A percentile compares a stretch with the other conserved stretches of the same genome.
These are phyloP conservation scores for Carassius carassius DNA, from an alignment of 2,113 vertebrate genomes.

Conservation along the genomic window DNA sequence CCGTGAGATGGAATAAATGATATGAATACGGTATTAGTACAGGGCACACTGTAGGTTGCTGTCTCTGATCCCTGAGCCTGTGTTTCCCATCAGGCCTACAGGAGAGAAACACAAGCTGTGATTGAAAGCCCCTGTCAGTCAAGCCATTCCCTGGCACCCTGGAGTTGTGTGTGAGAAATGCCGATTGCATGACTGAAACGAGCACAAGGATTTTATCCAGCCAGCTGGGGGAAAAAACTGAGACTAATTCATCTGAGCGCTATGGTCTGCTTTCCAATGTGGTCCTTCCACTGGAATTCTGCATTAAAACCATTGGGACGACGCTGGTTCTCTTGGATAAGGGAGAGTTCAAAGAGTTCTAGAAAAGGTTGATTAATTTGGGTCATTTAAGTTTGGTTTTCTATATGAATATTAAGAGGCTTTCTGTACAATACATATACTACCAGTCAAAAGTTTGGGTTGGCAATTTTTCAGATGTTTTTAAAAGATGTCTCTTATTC, in stretches of 20 bases:
- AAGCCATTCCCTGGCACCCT: slow-evolving; percentile 39
- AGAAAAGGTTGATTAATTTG: no score
- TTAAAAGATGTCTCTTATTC: not conserved
- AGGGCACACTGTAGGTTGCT: slow-evolving; percentile 25
- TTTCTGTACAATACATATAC: not conserved
- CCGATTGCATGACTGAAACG: slow-evolving; percentile 47
- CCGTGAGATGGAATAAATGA: slow-evolving; percentile 22
- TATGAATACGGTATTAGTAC: slow-evolving; percentile 33
- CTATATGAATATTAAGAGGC: not conserved
- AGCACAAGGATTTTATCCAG: slow-evolving; percentile 22
- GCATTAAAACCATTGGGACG: not conserved
- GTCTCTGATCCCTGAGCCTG: slow-evolving; percentile 43
- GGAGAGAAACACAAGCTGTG: slow-evolving; percentile 45
- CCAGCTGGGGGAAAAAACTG: slow-evolving; percentile 37
- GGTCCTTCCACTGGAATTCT: slow-evolving; percentile 1
- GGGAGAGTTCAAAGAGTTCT: not conserved
- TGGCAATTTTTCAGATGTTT: no score
- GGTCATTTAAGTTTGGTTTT: not conserved
- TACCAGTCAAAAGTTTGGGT: no score
- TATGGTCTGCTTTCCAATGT: slow-evolving; percentile 26
- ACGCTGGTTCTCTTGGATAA: not conserved
- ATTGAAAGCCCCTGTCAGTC: slow-evolving; percentile 51
- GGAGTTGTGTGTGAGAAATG: slow-evolving; percentile 46
- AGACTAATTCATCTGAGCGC: slow-evolving; percentile 36
- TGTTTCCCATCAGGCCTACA: slow-evolving; percentile 48